Conservation (phyloP, 2,113 vertebrate genomes). For the Solea senegalensis region DNA sequence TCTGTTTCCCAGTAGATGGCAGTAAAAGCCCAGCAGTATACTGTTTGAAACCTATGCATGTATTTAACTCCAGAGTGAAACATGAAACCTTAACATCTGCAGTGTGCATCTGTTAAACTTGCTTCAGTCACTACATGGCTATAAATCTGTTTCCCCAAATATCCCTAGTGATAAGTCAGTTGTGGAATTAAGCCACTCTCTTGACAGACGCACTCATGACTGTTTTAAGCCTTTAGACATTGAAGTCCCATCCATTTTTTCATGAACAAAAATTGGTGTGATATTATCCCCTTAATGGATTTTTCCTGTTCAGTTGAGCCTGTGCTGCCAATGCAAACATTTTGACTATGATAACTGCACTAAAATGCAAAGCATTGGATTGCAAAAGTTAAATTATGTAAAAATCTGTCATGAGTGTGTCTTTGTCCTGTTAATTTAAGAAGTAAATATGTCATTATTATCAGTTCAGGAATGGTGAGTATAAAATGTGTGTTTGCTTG, state of each 20-base stretch:
- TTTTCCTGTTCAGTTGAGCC: neutral
- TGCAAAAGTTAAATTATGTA: neutral
- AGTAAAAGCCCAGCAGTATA: constrained; percentile 14
- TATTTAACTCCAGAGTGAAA: neutral
- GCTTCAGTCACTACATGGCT: constrained; percentile 35
- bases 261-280: neutral
- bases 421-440: constrained; percentile 51
- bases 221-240: neutral
- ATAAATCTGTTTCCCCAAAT: constrained; percentile 15
- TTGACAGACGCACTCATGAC: constrained; percentile 37
- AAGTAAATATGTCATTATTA: neutral
- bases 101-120: constrained; percentile 49
- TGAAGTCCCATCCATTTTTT: neutral
- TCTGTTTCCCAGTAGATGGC: constrained; percentile 49
- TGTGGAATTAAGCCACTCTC: neutral
- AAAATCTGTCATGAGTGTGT: neutral
- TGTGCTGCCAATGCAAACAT: neutral
- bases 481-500: neutral
- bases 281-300: neutral
- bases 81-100: constrained; percentile 49
- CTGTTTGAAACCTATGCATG: neutral
- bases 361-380: neutral
- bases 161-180: neutral
- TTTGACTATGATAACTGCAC: neutral
- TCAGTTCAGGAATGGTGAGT: constrained; percentile 51